Base-by-base conservation (phyloP, 2,888 invertebrate genomes). In the Meta bourneti region DNA sequence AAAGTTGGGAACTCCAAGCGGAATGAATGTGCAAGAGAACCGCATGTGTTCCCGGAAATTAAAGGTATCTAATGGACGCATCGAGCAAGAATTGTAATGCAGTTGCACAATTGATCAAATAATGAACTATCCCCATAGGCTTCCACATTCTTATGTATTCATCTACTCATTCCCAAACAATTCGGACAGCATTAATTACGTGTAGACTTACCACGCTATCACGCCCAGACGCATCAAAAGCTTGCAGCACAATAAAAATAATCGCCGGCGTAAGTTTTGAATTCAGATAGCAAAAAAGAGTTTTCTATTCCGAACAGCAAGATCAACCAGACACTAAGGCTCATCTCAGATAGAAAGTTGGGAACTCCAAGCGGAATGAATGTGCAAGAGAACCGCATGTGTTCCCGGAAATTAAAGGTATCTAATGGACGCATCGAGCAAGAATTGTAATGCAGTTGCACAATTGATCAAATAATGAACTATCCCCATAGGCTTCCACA, bases 341-440 rank as follows among this genome's bases (percentile, higher is more conserved):
- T n/a, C n/a, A n/a, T n/a, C n/a, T n/a, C n/a, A n/a, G n/a, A 61
- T 48, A 80, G 80, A 69, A 61, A 79, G 54, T 54, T 20, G 79
- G 54, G 19, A 16, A 20, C 19, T 20, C 74, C 74, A 84, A 75
- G 83, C 52, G 19, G 61, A 61, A 61, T 61, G 11, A 61, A 16
- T 16, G 16, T 16, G 61, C 0, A 61, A 16, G 61, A 9, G 7
- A 9, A 61, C 61, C 61, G 61, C 61, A 9, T 5, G 16, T 61
- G 61, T 92, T 89, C 91, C 61, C 61, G 61, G 11, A 61, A 8
- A 61, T 9, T 9, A 61, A 61, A 61, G 61, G 61, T 16, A 34
- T 34, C 34, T 34, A 34, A 34, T 34, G 34, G 34, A 34, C 34
- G 4, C 34, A 34, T 4, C 4, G 34, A 34, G 34, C 34, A 34